phyloP scores from a whole-genome alignment of 1,140 invertebrate species.

The Plodia interpunctella region DNA sequence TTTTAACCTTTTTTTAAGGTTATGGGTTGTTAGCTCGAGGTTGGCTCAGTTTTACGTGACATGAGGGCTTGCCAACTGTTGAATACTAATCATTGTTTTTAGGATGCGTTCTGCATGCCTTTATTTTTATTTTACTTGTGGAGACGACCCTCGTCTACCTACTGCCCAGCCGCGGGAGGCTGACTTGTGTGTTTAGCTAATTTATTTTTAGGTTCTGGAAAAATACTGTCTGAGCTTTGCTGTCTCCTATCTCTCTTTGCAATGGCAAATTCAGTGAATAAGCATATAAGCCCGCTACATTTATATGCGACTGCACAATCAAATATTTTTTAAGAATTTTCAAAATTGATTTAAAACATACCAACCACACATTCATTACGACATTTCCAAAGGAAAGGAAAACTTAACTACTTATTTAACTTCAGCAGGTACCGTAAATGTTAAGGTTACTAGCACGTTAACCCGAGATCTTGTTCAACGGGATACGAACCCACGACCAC shows the following conservation, averaged over 20 bases:
- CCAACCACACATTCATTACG: too few species aligned
- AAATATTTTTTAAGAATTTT: too few species aligned
- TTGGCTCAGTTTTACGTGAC: not conserved
- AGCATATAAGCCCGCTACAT: too few species aligned
- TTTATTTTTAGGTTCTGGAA: too few species aligned
- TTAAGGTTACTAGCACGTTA: constrained; percentile 4
- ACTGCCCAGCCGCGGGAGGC: not conserved
- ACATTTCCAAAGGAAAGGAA: not conserved
- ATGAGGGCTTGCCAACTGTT: not conserved
- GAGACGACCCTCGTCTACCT: not conserved
- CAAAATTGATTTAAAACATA: too few species aligned
- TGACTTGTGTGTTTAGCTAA: too few species aligned
- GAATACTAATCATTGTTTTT: constrained; percentile 1
- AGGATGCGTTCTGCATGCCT: not conserved
- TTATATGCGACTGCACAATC: too few species aligned
- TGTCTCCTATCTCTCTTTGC: too few species aligned
- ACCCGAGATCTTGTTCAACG: not conserved
- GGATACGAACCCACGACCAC: not conserved
- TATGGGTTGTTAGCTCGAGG: not conserved
- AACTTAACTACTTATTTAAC: not conserved
- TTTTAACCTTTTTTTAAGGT: not conserved
- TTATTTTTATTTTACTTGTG: not conserved
- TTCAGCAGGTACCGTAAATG: not conserved
- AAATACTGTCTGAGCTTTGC: too few species aligned
- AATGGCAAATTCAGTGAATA: too few species aligned